These are phyloP conservation scores for Protobothrops flavoviridis DNA, from an alignment of 2,113 vertebrate genomes.

Conservation along the genomic window DNA sequence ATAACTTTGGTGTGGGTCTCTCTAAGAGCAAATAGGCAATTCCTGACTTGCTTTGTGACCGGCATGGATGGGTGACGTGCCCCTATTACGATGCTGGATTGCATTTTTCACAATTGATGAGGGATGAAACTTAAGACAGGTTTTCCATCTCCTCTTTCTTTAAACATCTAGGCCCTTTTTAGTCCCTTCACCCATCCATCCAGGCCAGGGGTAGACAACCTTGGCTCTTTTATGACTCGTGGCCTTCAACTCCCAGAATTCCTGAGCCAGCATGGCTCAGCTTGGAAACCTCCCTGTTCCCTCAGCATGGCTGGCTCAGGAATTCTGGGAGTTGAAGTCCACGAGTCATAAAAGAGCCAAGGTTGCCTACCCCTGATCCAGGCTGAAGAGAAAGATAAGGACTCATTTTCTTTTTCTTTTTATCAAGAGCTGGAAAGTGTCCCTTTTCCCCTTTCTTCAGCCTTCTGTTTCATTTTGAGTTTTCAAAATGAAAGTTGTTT, in stretches of 20 bases:
- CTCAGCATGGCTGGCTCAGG: too few relatives aligned
- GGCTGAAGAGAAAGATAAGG: not conserved
- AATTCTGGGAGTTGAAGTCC: too few relatives aligned
- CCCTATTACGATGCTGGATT: not conserved
- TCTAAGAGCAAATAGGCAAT: not conserved
- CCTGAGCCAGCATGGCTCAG: too few relatives aligned
- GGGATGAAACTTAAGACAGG: not conserved
- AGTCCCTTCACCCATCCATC: not conserved
- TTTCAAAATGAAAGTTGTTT: not conserved
- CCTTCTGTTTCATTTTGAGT: not conserved
- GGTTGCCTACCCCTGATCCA: not conserved
- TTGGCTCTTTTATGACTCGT: too few relatives aligned
- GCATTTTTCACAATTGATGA: not conserved
- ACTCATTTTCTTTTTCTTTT: not conserved
- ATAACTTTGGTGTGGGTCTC: not conserved
- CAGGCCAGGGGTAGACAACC: too few relatives aligned
- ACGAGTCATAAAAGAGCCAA: too few relatives aligned
- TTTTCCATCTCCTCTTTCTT: not conserved
- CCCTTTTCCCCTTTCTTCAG: not conserved
- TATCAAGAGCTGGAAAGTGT: not conserved
- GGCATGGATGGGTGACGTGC: not conserved
- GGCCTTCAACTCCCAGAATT: too few relatives aligned
- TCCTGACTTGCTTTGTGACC: not conserved
- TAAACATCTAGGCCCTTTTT: not conserved
- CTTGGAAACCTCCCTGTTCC: too few relatives aligned